Evolutionary conservation across 2,888 invertebrate genomes (phyloP), one percentile per base, ranked within the genome.

Genomic region (Callyntrura guangdongensis): DNA sequence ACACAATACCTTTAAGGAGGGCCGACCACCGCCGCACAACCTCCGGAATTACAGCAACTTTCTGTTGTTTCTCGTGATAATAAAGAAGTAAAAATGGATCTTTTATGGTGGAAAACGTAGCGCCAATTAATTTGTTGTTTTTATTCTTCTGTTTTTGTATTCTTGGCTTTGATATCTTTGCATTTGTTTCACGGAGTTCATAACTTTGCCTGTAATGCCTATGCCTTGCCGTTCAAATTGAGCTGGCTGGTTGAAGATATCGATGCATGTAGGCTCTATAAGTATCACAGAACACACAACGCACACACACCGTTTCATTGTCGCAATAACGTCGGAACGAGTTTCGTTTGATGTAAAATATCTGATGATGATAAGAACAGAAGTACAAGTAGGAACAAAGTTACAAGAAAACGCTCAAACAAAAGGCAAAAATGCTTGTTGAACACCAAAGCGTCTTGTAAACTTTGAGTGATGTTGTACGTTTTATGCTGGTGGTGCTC

Each of bases 311-410:
- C 12, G 47, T 74, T 77, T 72, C 49, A 61, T 84, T 89, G 89
- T 89, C 89, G 84, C 89, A 89, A 89, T 89, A 89, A 89, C 74
- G 89, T 89, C 89, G 74, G 82, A 89, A 89, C 84, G 36, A 84
- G 89, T 89, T 89, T 89, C 36, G 59, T 49, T 83, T 72, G 59
- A 49, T 72, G 89, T 89, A 83, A 89, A 84, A 84, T 77, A 89
- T 89, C 69, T 22, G 45, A 81, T 56, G 59, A 53, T 89, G 89
- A 84, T 89, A 89, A 89, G 89, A 56, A 86, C 56, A 47, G n/a
- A 61, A 17, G 20, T 36, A 72, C 59, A 61, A 14, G 22, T 45
- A 47, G 9, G 72, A 45, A 36, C 64, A 69, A 17, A 17, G n/a
- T 45, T 27, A 69, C 72, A 72, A 72, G 17, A 72, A 47, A 72